Evolutionary conservation across 2,888 invertebrate genomes (phyloP).

Genomic region (Xestoiulus laeticollis): DNA sequence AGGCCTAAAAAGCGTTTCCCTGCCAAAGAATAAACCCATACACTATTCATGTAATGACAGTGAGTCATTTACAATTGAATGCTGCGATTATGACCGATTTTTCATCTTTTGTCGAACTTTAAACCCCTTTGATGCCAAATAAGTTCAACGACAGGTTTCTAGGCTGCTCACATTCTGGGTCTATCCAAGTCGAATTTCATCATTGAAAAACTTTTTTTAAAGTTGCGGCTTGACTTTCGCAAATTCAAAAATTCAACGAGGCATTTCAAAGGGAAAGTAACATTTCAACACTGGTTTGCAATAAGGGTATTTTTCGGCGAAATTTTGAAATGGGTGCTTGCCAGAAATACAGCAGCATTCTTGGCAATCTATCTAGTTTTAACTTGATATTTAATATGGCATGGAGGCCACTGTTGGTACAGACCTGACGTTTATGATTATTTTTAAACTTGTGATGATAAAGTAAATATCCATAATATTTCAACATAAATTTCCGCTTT

Average conservation of each 20-base stretch:
- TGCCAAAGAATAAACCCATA: neutral
- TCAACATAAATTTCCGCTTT: no score
- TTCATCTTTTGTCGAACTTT: neutral
- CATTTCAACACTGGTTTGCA: neutral
- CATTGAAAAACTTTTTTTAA: neutral
- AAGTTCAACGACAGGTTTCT: constrained; percentile 20
- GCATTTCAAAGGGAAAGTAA: neutral
- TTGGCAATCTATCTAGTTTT: neutral
- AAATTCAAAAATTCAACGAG: neutral
- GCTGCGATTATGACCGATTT: neutral
- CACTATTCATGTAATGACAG: neutral
- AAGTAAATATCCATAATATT: no score
- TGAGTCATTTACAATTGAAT: neutral
- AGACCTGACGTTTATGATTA: neutral
- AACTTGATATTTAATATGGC: neutral
- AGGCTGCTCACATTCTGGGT: neutral
- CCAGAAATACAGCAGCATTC: neutral
- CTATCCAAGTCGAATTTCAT: neutral
- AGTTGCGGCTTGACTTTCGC: no score
- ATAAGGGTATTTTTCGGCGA: neutral
- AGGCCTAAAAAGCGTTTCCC: neutral
- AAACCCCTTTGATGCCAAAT: neutral
- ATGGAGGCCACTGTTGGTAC: neutral
- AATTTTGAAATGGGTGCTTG: neutral
- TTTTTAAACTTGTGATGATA: neutral